Conservation (phyloP, 2,797 vertebrate genomes). For the Parauchenoglanis ngamensis region DNA sequence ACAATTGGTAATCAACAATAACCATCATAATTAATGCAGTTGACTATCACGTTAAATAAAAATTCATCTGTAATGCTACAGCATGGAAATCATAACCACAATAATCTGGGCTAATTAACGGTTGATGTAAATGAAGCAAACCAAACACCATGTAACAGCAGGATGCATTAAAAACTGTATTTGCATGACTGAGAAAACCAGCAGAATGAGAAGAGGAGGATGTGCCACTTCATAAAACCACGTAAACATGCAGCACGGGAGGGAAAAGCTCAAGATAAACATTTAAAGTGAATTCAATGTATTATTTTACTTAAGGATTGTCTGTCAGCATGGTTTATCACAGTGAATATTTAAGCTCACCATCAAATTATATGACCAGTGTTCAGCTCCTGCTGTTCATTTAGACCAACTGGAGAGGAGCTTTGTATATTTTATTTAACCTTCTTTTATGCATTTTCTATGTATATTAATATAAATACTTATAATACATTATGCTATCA, state of each 20-base stretch:
- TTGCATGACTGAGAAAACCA: constrained; percentile 8
- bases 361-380: neutral
- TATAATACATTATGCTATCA: neutral
- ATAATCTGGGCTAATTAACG: constrained; percentile 9
- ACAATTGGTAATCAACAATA: neutral
- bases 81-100: constrained; percentile 1
- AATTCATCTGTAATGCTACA: neutral
- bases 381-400: neutral
- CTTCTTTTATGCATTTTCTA: neutral
- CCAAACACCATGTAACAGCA: neutral
- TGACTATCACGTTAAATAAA: neutral
- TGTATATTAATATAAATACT: too few relatives aligned
- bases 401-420: neutral
- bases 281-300: neutral
- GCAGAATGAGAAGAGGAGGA: neutral
- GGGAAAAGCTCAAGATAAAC: neutral
- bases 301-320: neutral
- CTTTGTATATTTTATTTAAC: neutral
- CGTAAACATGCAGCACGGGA: neutral
- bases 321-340: neutral
- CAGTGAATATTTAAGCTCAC: neutral
- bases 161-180: constrained; percentile 2
- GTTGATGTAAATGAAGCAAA: constrained; percentile 18
- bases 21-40: neutral
- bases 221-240: neutral